Conservation (phyloP, 2,113 vertebrate species). For the Brachypodius melanocephalos region DNA sequence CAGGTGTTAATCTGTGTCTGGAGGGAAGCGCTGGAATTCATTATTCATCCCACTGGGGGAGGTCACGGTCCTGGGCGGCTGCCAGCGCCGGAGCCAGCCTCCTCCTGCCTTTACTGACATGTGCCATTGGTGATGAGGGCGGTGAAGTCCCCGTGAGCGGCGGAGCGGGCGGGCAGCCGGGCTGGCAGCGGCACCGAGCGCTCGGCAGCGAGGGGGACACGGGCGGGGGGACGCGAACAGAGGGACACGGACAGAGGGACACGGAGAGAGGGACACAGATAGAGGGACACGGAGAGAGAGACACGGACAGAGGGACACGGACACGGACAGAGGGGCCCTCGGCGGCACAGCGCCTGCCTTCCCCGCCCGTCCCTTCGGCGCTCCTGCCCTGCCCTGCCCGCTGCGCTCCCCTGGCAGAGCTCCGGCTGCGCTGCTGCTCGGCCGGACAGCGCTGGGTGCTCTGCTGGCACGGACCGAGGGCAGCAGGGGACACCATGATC, state of each 20-base stretch:
- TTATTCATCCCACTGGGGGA: slow-evolving; percentile 73
- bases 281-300: neutral
- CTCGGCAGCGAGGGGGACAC: neutral
- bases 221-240: neutral
- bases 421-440: neutral
- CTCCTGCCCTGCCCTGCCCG: fast-evolving
- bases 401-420: neutral
- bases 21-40: slow-evolving; percentile 73
- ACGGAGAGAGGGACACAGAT: neutral
- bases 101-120: slow-evolving; percentile 81
- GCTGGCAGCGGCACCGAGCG: slow-evolving; percentile 26
- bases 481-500: slow-evolving; percentile 84
- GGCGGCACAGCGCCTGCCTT: too few relatives aligned
- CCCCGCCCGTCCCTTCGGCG: neutral
- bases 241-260: neutral
- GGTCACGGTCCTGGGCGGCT: slow-evolving; percentile 71
- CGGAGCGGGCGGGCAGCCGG: slow-evolving; percentile 84
- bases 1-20: slow-evolving; percentile 80
- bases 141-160: slow-evolving; percentile 56
- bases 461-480: neutral
- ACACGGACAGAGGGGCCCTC: neutral
- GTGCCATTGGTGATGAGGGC: slow-evolving; percentile 79
- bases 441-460: neutral
- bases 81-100: slow-evolving; percentile 70
- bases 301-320: neutral